Evolutionary conservation across 2,888 invertebrate genomes (phyloP).

Genomic region (Heliconius sara): DNA sequence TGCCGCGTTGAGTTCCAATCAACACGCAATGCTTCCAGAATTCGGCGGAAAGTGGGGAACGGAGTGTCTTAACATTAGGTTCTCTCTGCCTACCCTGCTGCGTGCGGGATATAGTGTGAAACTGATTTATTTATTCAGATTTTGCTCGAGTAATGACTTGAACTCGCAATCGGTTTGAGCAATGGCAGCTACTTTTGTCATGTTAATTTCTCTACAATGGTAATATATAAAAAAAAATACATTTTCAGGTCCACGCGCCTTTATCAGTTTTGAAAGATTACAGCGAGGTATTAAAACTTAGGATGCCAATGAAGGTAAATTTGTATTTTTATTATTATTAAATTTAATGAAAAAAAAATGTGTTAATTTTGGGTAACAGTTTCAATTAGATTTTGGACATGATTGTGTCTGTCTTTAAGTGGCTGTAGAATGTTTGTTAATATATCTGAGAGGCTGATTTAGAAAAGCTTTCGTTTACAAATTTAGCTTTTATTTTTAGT

Average conservation of each 20-base stretch:
- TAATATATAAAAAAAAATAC: not conserved
- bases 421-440: slow-evolving; percentile 22
- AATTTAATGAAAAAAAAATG: not conserved
- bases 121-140: no score
- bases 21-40: not conserved
- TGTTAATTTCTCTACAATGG: no score
- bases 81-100: not conserved
- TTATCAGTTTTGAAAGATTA: slow-evolving; percentile 92
- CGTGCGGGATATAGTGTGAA: not conserved
- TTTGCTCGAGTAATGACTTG: no score
- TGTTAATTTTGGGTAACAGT: slow-evolving; percentile 18
- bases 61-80: not conserved
- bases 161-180: no score
- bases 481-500: slow-evolving; percentile 4
- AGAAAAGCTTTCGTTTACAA: slow-evolving; percentile 1
- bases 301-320: slow-evolving; percentile 94
- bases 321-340: not conserved
- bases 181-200: no score
- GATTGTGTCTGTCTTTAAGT: not conserved
- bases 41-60: not conserved
- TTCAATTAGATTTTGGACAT: slow-evolving; percentile 17
- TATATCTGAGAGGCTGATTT: not conserved
- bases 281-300: slow-evolving; percentile 94
- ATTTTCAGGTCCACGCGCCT: slow-evolving; percentile 92
- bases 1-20: not conserved